Conservation (phyloP, 92 coral and sea anemone species). For the Epizoanthus illoricatus region DNA sequence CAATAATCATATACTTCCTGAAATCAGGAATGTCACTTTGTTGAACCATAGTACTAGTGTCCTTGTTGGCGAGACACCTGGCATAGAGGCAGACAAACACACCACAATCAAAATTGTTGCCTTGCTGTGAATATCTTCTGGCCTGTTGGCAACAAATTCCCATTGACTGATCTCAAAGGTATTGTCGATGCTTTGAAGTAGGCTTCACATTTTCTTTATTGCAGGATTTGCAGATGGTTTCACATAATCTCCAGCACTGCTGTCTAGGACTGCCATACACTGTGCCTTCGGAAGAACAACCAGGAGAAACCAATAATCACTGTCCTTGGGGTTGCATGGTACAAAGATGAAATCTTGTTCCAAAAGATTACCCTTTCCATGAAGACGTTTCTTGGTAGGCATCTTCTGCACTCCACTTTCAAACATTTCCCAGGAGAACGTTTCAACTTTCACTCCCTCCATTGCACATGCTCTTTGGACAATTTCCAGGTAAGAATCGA, state of each 20-base stretch:
- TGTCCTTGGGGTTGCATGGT: background rate
- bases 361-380: background rate
- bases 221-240: background rate
- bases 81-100: background rate
- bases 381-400: background rate
- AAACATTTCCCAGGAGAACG: slow-evolving; percentile 34
- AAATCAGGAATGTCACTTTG: slow-evolving; percentile 30
- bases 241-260: background rate
- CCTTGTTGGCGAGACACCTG: slow-evolving; percentile 18
- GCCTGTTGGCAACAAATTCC: slow-evolving; percentile 17
- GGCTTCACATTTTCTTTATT: slow-evolving; percentile 5
- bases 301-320: slow-evolving; percentile 26
- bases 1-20: slow-evolving; percentile 18
- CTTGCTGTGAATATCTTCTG: slow-evolving; percentile 31
- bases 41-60: slow-evolving; percentile 11
- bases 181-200: slow-evolving; percentile 18
- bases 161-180: slow-evolving; percentile 15
- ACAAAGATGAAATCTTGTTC: slow-evolving; percentile 28
- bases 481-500: no score
- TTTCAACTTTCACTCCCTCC: slow-evolving; percentile 31
- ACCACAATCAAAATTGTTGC: slow-evolving; percentile 38
- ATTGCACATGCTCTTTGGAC: slow-evolving; percentile 5
- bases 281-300: slow-evolving; percentile 17
- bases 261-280: slow-evolving; percentile 23
- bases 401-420: slow-evolving; percentile 13